phyloP scores from a whole-genome alignment of 2,888 invertebrate genomes.

The Acleris sparsana region DNA sequence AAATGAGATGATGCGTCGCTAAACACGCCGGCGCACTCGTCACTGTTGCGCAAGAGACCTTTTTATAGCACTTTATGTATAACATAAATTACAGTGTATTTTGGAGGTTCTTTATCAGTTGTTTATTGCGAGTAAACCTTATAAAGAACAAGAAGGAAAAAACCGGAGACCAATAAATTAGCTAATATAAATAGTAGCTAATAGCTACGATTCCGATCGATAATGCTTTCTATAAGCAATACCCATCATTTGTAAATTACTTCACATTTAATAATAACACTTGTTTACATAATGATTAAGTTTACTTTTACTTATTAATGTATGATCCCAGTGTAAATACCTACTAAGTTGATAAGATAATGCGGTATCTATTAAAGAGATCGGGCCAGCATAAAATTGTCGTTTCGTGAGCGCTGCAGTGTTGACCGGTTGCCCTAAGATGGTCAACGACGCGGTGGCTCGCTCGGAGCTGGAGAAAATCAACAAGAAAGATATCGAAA shows the following conservation, averaged over 20 bases:
- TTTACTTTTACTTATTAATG: conserved; percentile 21
- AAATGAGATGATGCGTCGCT: no score
- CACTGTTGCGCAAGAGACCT: no score
- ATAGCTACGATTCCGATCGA: conserved; percentile 1
- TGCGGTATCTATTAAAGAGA: conserved; percentile 32
- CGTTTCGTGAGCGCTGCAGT: conserved; percentile 53
- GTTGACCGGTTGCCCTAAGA: conserved; percentile 48
- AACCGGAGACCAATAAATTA: no score
- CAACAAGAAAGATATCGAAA: conserved; percentile 54
- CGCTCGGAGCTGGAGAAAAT: conserved; percentile 66
- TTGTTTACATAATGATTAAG: conserved; percentile 14
- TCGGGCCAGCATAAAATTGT: conserved; percentile 47
- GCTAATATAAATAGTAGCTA: background rate
- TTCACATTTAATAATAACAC: conserved; percentile 10
- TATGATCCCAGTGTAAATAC: background rate
- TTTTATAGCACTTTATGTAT: no score
- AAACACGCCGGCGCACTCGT: no score
- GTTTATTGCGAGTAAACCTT: no score
- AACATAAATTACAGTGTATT: no score
- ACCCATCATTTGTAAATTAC: background rate
- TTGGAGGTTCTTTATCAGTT: no score
- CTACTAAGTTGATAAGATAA: conserved; percentile 31
- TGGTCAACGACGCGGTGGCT: conserved; percentile 57
- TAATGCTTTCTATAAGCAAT: background rate
- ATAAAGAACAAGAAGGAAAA: no score